Conservation (phyloP, 2,113 vertebrate species). For the Pygoscelis adeliae region DNA sequence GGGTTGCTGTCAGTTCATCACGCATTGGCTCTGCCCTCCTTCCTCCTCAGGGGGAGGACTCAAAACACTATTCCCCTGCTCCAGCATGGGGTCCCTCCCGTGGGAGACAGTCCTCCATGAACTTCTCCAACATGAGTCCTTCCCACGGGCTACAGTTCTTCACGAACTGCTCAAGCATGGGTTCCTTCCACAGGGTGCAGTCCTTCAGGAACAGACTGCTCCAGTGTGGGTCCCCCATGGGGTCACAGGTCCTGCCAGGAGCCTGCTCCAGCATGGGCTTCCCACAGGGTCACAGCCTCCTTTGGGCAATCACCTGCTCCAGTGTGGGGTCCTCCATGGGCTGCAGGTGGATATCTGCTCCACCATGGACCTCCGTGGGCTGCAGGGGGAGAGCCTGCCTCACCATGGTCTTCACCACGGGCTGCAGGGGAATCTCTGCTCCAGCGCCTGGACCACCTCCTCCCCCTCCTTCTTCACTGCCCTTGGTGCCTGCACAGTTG, state of each 20-base stretch:
- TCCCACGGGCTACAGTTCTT: neutral
- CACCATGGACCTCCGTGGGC: neutral
- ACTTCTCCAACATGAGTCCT: neutral
- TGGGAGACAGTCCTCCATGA: neutral
- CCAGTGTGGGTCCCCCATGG: too few relatives aligned
- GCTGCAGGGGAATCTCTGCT: neutral
- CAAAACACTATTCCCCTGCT: neutral
- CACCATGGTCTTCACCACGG: neutral
- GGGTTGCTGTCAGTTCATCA: neutral
- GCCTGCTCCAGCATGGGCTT: neutral
- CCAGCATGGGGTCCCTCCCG: too few relatives aligned
- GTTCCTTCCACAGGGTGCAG: too few relatives aligned
- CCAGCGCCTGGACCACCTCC: neutral
- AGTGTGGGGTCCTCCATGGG: neutral
- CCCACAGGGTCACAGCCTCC: neutral
- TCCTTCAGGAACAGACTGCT: too few relatives aligned
- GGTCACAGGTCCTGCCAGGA: neutral
- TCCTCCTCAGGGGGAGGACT: neutral
- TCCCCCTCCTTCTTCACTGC: neutral
- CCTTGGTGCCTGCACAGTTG: neutral
- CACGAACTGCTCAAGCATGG: neutral
- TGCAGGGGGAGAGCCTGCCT: neutral
- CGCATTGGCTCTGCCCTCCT: neutral
- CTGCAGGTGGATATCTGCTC: neutral
- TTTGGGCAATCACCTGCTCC: neutral